Evolutionary conservation across 2,888 invertebrate species (phyloP).

Genomic region (Helicoverpa assulta): DNA sequence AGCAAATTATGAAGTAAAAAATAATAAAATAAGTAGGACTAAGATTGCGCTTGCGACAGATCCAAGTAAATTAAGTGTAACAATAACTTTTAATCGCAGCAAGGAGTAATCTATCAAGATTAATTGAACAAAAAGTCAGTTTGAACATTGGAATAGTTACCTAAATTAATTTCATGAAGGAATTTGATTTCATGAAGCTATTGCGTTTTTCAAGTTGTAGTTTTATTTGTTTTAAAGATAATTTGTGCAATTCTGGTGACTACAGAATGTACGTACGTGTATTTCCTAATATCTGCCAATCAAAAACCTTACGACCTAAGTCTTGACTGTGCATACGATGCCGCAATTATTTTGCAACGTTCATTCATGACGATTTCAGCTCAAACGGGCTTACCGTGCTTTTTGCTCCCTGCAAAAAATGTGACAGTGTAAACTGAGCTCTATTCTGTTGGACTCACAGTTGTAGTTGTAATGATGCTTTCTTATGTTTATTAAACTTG

Average conservation of each 20-base stretch:
- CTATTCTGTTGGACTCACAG: constrained; percentile 1
- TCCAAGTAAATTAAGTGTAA: background rate
- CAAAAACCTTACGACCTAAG: constrained; percentile 34
- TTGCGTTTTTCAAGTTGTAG: background rate
- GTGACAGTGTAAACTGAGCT: constrained; percentile 17
- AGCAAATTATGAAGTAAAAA: background rate
- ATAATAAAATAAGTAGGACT: background rate
- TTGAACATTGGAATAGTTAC: background rate
- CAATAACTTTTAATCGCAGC: background rate
- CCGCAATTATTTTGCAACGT: constrained; percentile 38
- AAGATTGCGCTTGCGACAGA: background rate
- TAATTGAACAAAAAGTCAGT: constrained; percentile 28
- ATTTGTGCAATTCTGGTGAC: background rate
- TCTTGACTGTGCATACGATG: constrained; percentile 32
- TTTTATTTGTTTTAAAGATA: background rate
- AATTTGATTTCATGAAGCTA: constrained; percentile 10
- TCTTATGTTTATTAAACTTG: constrained; percentile 8
- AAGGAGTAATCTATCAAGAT: background rate
- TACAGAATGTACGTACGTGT: constrained; percentile 10
- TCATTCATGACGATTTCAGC: constrained; percentile 21
- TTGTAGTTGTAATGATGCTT: constrained; percentile 8
- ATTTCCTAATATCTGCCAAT: constrained; percentile 46
- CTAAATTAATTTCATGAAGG: constrained; percentile 18
- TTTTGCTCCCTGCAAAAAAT: constrained; percentile 6
- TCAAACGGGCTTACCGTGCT: constrained; percentile 10